Base-by-base conservation (phyloP, 92 coral and sea anemone species). In the Siderastrea radians region DNA sequence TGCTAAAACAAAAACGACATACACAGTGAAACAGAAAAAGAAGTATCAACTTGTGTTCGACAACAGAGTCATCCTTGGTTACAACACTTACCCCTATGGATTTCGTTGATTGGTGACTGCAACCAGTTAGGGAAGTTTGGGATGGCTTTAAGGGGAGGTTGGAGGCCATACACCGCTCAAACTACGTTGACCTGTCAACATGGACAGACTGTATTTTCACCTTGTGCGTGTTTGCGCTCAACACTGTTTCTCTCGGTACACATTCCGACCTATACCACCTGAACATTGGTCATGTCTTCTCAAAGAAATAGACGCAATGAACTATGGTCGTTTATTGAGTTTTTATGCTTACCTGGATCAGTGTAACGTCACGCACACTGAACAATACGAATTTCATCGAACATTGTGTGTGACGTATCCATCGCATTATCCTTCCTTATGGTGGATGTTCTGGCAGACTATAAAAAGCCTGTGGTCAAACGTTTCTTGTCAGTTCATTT, bases 71-170 rank as follows among this genome's bases (percentile, higher is more conserved):
- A 19, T 77, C 1, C 62, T 3, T 10, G 82, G 82, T 3, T 89
- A 26, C 53, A 14, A 78, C 16, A 91, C 94, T 9, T 1, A 83
- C 1, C 89, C 91, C 7, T 83, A 83, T 63, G 94, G 94, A 4
- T 91, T 52, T 47, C 69, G 57, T 44, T 77, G 46, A 77, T 8
- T 43, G 3, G 63, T 50, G 14, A 38, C 1, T 2, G 46, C 26
- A 6, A 58, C 5, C 5, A 45, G 8, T 72, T 14, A 57, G 1
- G 57, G 57, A 53, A 10, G 57, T 53, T 53, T 2, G 73, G 76
- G 58, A 49, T 49, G 38, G 12, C 26, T 48, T 49, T 48, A 72
- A 72, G 58, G 5, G 3, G 12, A 50, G 3, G 45, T 72, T 72
- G 55, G 45, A 48, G 45, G 58, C 12, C 44, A 68, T 44, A 3